Evolutionary conservation across 2,113 vertebrate genomes (phyloP).

Genomic region (Urocolius indicus): DNA sequence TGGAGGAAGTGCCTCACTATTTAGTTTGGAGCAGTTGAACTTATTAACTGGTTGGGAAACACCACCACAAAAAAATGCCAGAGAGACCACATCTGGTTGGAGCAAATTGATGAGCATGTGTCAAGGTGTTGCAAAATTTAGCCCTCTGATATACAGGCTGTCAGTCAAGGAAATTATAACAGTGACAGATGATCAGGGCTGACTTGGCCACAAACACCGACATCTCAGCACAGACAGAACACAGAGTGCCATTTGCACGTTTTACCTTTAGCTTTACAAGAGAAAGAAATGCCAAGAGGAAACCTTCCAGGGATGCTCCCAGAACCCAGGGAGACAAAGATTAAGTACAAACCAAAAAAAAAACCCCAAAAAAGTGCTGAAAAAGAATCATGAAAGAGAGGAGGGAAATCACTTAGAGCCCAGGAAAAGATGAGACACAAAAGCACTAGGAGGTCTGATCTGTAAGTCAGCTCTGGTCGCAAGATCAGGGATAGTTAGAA

Average conservation of each 20-base stretch:
- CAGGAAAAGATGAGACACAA: neutral
- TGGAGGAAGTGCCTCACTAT: neutral
- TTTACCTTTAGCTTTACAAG: neutral
- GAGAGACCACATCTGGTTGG: fast-evolving
- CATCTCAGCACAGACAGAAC: neutral
- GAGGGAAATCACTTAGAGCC: neutral
- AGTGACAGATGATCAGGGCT: neutral
- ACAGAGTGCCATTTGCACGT: neutral
- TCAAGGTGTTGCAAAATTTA: neutral
- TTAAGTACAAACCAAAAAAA: neutral
- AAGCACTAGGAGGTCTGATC: neutral
- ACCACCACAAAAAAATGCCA: neutral
- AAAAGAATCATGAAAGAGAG: neutral
- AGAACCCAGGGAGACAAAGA: neutral
- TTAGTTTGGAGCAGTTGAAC: neutral
- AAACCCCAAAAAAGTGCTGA: neutral
- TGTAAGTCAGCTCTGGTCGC: fast-evolving
- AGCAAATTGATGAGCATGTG: neutral
- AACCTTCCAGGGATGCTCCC: neutral
- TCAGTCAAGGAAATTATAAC: neutral
- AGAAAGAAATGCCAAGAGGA: neutral
- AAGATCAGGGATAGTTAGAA: neutral
- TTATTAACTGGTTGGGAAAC: neutral
- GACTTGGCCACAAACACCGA: neutral
- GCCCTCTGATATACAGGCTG: neutral